Evolutionary conservation across 2,113 vertebrate genomes (phyloP), one percentile per base, ranked within the genome.

Genomic region (Brachyistius frenatus): DNA sequence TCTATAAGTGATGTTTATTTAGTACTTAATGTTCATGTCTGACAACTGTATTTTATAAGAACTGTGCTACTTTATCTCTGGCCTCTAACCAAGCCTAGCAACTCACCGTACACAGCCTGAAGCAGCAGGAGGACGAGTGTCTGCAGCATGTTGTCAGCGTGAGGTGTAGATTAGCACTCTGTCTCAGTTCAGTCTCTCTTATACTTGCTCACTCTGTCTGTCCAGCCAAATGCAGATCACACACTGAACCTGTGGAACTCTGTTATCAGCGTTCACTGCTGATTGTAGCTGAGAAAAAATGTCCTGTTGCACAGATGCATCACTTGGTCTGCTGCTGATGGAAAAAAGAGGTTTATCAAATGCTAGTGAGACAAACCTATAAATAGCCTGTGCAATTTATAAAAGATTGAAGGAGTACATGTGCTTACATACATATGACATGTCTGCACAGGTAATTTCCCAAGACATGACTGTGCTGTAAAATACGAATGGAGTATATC

Each of bases 211-310:
- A 13, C 73, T 14, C 13, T 44, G 66, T 58, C 66, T 33, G 23
- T 62, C 73, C 72, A 8, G 44, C 2, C 5, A 33, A 61, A 49
- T 30, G 1, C 73, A 53, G 72, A n/a, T 65, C n/a, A 71, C n/a
- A 71, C 15, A 16, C 15, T 63, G 54, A 73, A 71, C 69, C 14
- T 30, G 31, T 39, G 44, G 16, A 66, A 54, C 49, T n/a, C 5
- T 44, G 23, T 91, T 80, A 88, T 90, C 88, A 64, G 79, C 15
- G 5, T 33, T 7, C 7, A 10, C n/a, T n/a, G 73, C 56, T 4
- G 85, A 90, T 69, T 86, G 50, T 31, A 46, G 74, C 87, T 91
- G 93, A 85, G 93, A 93, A 91, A 41, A 41, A 73, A 85, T 71
- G 7, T 76, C 30, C 32, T 79, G 77, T 75, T 61, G 79, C 23